Base-by-base conservation (phyloP, 2,113 vertebrate genomes). In the Sturnus vulgaris region DNA sequence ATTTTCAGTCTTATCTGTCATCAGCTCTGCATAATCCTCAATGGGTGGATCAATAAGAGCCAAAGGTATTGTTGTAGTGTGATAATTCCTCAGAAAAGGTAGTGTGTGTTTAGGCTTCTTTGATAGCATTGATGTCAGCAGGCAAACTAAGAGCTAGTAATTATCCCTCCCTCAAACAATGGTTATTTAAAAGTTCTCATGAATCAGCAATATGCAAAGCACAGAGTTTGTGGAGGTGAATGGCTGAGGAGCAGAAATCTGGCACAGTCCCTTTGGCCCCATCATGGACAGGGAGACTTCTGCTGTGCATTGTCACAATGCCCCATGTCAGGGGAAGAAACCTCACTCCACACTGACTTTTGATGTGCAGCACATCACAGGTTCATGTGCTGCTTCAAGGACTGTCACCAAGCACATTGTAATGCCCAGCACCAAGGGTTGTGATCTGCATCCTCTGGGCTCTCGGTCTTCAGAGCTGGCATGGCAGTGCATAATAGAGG, bases 1-100 rank as follows among this genome's bases (percentile, higher is more conserved):
- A 93, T 94, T 91, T 97, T 60, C 71, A 64, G 76, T 61, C 79
- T 94, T 90, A 91, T 94, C 94, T 97, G 69, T 93, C 81, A 95
- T 83, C 59, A 92, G 65, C 71, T 59, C 73, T 92, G 95, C 95
- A 82, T 96, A 88, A 96, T 82, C 82, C 28, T 53, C 66, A 76
- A 16, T 4, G 85, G 75, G 44, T 40, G 84, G 84, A 96, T 91
- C 93, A 16, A 90, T 95, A 82, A 2, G 17, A 77, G 55, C 65
- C 75, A 28, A 71, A 93, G 86, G 72, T 88, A 81, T 77, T 95
- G 5, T 93, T 94, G 87, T 59, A 50, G 60, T 50, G 56, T 70
- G 77, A 86, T 64, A 93, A 87, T 95, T 95, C 95, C 85, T 85
- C 65, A 65, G 75, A 70, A 82, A 88, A 87, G 50, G 27, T 61